Evolutionary conservation across 2,888 invertebrate genomes (phyloP).

Genomic region (Perithous albicinctus): DNA sequence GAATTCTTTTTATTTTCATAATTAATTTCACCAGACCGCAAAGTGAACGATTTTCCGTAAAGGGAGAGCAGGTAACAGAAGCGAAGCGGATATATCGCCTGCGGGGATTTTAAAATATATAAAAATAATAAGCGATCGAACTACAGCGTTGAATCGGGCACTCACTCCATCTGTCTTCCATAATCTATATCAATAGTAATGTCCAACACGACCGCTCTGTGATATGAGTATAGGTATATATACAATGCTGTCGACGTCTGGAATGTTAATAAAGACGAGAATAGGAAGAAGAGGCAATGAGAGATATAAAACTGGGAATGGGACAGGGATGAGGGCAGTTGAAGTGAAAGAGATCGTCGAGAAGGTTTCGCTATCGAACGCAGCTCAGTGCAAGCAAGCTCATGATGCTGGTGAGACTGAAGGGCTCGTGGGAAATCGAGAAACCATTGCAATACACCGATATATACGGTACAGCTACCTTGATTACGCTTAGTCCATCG

Average conservation of each 20-base stretch:
- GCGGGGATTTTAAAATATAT: neutral
- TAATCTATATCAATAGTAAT: neutral
- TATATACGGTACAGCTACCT: constrained; percentile 31
- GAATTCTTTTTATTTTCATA: neutral
- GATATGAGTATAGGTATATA: neutral
- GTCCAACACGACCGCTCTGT: neutral
- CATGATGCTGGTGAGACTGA: constrained; percentile 8
- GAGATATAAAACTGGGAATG: constrained; percentile 1
- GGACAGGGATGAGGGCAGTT: neutral
- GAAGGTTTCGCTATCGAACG: constrained; percentile 18
- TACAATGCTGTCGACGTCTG: neutral
- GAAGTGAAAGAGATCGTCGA: constrained; percentile 30
- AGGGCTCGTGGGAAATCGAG: constrained; percentile 53
- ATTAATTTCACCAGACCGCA: neutral
- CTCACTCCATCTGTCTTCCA: neutral
- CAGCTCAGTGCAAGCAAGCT: constrained; percentile 31
- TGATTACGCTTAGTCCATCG: constrained; percentile 47
- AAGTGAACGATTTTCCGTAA: neutral
- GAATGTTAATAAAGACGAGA: constrained; percentile 32
- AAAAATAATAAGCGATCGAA: neutral
- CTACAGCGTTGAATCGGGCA: neutral
- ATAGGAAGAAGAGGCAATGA: neutral
- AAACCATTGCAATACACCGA: constrained; percentile 15
- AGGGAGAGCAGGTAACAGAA: neutral
- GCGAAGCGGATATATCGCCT: neutral